Conservation (phyloP, 1,140 invertebrate species). For the Drosophila cardini region DNA sequence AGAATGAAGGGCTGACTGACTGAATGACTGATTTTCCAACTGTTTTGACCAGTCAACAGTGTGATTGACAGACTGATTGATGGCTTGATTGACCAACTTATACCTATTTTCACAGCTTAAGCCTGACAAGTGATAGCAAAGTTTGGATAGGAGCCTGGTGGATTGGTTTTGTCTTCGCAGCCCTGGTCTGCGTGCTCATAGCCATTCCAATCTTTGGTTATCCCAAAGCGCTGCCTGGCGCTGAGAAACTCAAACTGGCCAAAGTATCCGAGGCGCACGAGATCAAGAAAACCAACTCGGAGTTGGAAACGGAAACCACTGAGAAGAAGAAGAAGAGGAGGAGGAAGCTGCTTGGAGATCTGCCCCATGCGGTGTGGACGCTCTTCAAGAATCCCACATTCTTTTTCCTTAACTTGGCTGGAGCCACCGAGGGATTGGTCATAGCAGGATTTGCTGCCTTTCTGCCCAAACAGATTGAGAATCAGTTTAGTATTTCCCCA, state of each 20-base stretch:
- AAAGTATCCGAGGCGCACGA: conserved; percentile 89
- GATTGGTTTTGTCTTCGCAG: conserved; percentile 91
- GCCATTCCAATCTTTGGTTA: conserved; percentile 90
- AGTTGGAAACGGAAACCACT: conserved; percentile 37
- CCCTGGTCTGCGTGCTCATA: conserved; percentile 88
- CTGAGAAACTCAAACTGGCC: conserved; percentile 88
- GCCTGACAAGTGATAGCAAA: conserved; percentile 89
- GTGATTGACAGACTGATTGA: neutral
- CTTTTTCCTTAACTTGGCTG: conserved; percentile 91
- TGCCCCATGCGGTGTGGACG: conserved; percentile 88
- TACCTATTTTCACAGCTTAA: conserved; percentile 85
- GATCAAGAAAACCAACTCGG: conserved; percentile 79
- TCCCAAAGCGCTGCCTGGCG: conserved; percentile 89
- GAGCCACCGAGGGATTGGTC: conserved; percentile 91
- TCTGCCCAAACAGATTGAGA: conserved; percentile 93
- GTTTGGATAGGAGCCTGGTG: conserved; percentile 95
- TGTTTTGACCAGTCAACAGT: neutral
- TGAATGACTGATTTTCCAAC: too few species aligned
- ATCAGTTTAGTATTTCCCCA: conserved; percentile 91
- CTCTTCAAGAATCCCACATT: conserved; percentile 92
- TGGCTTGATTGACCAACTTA: neutral
- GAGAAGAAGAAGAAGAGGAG: neutral
- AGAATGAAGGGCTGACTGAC: too few species aligned
- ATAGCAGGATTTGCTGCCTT: conserved; percentile 93
- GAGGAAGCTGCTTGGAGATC: conserved; percentile 85